These are phyloP conservation scores for Nymphicus hollandicus DNA, from an alignment of 2,113 vertebrate species.

Conservation along the genomic window DNA sequence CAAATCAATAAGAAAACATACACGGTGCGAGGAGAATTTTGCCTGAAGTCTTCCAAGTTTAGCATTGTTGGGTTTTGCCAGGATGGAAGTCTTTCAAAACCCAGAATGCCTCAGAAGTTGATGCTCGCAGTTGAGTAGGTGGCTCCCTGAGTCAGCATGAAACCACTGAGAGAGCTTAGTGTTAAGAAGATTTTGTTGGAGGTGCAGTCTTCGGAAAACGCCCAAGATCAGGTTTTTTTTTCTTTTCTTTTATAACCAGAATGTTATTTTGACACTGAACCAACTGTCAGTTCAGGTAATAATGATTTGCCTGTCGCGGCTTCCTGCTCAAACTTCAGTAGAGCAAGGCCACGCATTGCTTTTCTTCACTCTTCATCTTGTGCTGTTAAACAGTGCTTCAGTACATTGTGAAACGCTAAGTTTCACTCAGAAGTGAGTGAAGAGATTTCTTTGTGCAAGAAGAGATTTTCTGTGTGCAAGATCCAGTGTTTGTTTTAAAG, in stretches of 20 bases:
- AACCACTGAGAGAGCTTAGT: neutral
- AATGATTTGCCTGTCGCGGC: neutral
- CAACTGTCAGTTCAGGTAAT: neutral
- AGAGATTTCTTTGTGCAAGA: neutral
- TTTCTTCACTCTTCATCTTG: neutral
- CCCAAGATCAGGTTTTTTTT: neutral
- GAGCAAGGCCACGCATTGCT: neutral
- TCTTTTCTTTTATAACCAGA: neutral
- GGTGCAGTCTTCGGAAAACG: neutral
- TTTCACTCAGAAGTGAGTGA: neutral
- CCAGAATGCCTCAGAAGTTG: neutral
- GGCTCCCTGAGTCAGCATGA: slow-evolving; percentile 29
- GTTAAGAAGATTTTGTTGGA: neutral
- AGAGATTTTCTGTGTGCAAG: neutral
- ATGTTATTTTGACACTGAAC: neutral
- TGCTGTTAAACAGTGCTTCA: neutral
- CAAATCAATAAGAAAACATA: neutral
- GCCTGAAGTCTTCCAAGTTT: neutral
- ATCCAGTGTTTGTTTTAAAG: neutral
- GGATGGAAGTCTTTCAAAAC: slow-evolving; percentile 11
- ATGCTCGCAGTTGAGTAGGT: neutral
- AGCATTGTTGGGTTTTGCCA: neutral
- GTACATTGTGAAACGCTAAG: neutral
- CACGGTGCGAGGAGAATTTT: neutral
- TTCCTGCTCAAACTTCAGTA: neutral